Conservation (phyloP, 2,113 vertebrate genomes). For the Peromyscus polionotus region DNA sequence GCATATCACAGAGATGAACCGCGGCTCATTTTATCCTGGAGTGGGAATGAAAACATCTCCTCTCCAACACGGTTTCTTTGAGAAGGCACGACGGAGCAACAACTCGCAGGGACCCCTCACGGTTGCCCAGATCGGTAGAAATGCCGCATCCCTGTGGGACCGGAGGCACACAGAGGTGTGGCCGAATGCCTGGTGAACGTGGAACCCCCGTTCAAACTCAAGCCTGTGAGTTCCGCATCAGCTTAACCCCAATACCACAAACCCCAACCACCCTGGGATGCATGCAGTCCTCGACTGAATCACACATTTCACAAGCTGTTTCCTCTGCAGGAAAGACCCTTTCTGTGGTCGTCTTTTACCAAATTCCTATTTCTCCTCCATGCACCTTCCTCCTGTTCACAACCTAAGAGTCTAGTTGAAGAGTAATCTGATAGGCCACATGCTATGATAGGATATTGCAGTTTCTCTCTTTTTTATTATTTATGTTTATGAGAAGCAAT, state of each 20-base stretch:
- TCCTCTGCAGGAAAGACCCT: slow-evolving; percentile 17
- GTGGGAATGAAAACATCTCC: not conserved
- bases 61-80: not conserved
- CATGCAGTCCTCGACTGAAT: not conserved
- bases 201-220: not conserved
- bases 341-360: not conserved
- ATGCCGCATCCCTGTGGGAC: not conserved
- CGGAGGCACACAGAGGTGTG: not conserved
- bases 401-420: not conserved
- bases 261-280: not conserved
- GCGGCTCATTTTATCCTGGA: not conserved
- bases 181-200: not conserved
- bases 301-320: not conserved
- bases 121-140: not conserved
- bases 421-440: not conserved
- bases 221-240: slow-evolving; percentile 30
- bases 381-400: not conserved
- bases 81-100: not conserved
- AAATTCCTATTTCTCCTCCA: slow-evolving; percentile 3
- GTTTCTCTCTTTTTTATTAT: not conserved
- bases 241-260: slow-evolving; percentile 24
- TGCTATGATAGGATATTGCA: not conserved
- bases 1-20: not conserved
- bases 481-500: slow-evolving; percentile 18
- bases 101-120: not conserved